phyloP scores from a whole-genome alignment of 2,797 vertebrate species.

The Sebastes trivittatus region DNA sequence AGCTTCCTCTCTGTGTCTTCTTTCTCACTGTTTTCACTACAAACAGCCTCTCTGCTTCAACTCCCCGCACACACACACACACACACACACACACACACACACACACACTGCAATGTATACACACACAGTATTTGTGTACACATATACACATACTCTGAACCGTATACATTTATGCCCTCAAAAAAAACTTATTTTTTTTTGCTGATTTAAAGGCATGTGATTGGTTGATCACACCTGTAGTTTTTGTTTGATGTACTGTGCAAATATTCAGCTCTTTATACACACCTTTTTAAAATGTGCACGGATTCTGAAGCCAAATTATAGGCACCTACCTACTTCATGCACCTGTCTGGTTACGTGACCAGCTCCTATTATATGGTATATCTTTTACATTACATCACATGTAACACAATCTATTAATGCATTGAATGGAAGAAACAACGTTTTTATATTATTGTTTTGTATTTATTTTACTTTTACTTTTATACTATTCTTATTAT shows the following conservation, averaged over 20 bases:
- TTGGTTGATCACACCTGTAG: background rate
- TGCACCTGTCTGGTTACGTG: background rate
- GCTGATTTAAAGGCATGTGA: background rate
- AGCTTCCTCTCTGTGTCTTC: conserved; percentile 75
- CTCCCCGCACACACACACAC: background rate
- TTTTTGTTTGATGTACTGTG: background rate
- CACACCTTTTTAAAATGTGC: background rate
- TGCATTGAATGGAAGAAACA: background rate
- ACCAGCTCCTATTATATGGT: background rate
- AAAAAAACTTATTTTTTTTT: background rate
- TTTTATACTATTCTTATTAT: background rate
- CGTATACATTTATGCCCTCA: background rate
- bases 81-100: background rate
- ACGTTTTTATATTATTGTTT: background rate
- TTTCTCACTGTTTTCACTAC: conserved; percentile 72
- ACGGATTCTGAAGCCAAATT: background rate
- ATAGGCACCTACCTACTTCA: background rate
- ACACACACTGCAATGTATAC: conserved; percentile 29
- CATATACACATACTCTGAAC: background rate
- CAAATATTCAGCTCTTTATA: background rate
- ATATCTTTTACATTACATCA: background rate
- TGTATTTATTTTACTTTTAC: background rate
- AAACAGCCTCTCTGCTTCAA: conserved; percentile 62
- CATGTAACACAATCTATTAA: background rate
- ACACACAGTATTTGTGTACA: conserved; percentile 40